phyloP scores from a whole-genome alignment of 2,888 invertebrate species.

The Ennomos fuscantarius region DNA sequence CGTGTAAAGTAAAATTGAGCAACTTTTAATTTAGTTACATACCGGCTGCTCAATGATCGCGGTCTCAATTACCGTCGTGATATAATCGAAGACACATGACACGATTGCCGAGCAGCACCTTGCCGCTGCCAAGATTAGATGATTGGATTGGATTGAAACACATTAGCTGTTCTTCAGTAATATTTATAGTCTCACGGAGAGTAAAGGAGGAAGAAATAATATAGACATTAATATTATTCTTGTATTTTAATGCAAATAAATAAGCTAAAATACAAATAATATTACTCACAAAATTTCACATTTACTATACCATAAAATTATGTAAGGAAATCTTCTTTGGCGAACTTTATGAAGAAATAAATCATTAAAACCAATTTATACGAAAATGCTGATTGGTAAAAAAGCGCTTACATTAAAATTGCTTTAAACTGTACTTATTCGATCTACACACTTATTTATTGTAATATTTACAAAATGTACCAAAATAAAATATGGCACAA shows the following conservation, averaged over 20 bases:
- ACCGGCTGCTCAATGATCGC: no score
- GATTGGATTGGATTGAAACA: no score
- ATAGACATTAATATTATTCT: conserved; percentile 7
- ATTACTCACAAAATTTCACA: conserved; percentile 57
- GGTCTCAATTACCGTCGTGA: no score
- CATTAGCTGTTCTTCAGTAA: no score
- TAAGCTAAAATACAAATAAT: conserved; percentile 67
- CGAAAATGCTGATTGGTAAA: conserved; percentile 14
- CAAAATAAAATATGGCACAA: conserved; percentile 40
- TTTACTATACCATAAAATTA: conserved; percentile 47
- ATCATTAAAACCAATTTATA: conserved; percentile 33
- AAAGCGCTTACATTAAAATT: conserved; percentile 30
- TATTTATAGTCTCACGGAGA: neutral
- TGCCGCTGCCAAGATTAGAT: no score
- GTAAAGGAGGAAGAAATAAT: conserved; percentile 30
- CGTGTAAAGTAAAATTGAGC: no score
- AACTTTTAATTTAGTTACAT: no score
- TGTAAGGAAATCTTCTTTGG: conserved; percentile 52
- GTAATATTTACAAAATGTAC: conserved; percentile 43
- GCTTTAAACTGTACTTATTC: conserved; percentile 32
- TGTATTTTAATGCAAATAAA: conserved; percentile 75
- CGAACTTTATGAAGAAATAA: conserved; percentile 37
- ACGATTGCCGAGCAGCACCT: no score
- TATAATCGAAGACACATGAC: no score
- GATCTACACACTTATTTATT: conserved; percentile 22